Evolutionary conservation across 2,797 vertebrate species (phyloP), one percentile per base, ranked within the genome.

Genomic region (Tangara arthus): DNA sequence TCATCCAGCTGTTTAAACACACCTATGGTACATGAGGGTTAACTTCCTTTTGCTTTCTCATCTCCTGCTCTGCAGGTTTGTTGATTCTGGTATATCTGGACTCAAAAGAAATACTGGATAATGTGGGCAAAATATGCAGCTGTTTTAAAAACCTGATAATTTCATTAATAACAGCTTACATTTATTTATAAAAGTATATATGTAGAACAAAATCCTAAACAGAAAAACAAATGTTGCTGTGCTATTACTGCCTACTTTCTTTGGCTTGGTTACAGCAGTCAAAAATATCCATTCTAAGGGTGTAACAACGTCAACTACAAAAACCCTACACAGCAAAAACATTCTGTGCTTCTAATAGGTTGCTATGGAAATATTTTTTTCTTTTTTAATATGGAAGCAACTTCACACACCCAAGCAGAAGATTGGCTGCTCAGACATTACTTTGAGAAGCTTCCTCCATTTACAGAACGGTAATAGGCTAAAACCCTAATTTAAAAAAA

Each of bases 341-440:
- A 65, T 79, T 78, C 64, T 53, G 37, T 88, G 82, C 56, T 95
- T 90, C 88, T 80, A 88, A 92, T 42, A 87, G 59, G 92, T 95
- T 96, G 90, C 93, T 89, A 92, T 92, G 90, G 89, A 94, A 92
- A 96, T 86, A 81, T 83, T 94, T 87, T 92, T 69, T 65, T 35
- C 15, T 52, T 52, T 65, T 46, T 19, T 68, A 47, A 77, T 41
- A 79, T 30, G 1, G 4, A 95, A 93, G 63, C 75, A 86, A 35
- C 61, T 80, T 72, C 35, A 60, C 61, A 83, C 35, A 76, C 24
- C 26, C 63, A 60, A 90, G 44, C 47, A 80, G 42, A 71, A 78
- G 69, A 73, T 15, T 59, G 47, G 63, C 27, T 78, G 39, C 57
- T 70, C 50, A 87, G 23, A 73, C 27, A 46, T 55, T 72, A 78